A percentile compares a stretch with the other conserved stretches of the same genome.
phyloP scores from a whole-genome alignment of 2,113 vertebrate species.

The Poecilia latipinna region DNA sequence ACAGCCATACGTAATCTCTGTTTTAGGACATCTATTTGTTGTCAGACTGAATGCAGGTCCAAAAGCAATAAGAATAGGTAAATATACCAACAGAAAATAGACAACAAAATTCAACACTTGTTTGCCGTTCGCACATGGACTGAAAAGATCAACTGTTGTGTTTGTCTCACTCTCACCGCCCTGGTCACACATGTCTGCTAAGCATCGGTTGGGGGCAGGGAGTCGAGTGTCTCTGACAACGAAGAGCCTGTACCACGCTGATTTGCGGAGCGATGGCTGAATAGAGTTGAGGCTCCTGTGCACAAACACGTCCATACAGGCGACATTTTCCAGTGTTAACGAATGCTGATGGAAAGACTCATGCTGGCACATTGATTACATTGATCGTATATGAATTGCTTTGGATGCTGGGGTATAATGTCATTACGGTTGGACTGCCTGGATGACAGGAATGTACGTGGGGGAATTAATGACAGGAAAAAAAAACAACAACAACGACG shows the following conservation, averaged over 20 bases:
- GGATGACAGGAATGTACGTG: conserved; percentile 63
- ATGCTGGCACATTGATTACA: conserved; percentile 72
- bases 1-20: background rate
- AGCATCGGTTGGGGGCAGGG: conserved; percentile 7
- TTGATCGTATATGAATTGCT: conserved; percentile 70
- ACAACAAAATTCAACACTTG: conserved; percentile 5
- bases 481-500: conserved; percentile 46
- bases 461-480: conserved; percentile 52
- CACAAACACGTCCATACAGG: conserved; percentile 12
- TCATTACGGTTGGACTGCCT: conserved; percentile 65
- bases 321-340: conserved; percentile 63
- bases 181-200: background rate
- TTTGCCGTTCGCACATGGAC: conserved; percentile 7
- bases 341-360: conserved; percentile 65
- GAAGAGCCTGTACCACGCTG: conserved; percentile 21
- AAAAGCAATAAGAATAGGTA: conserved; percentile 7
- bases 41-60: conserved; percentile 4
- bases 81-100: conserved; percentile 7
- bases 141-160: conserved; percentile 20
- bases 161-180: background rate
- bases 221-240: conserved; percentile 17
- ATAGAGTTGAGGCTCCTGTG: conserved; percentile 11
- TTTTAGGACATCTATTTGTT: background rate
- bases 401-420: conserved; percentile 67
- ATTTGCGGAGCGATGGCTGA: conserved; percentile 26